Evolutionary conservation across 2,113 vertebrate species (phyloP), one percentile per base, ranked within the genome.

Genomic region (Neolamprologus caudopunctatus): DNA sequence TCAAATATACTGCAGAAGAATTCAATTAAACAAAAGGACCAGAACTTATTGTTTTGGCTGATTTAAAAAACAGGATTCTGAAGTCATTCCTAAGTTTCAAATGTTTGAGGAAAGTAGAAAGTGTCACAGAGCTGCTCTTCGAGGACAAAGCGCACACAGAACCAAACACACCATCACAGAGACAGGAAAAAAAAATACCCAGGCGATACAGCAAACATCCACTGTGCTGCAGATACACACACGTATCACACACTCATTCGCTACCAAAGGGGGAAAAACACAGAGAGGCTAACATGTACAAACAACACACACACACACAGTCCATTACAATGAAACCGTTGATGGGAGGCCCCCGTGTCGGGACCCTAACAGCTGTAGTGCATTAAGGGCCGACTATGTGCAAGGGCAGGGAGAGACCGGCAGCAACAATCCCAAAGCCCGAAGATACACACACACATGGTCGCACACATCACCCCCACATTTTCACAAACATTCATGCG

Each of bases 331-430:
- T 94, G 93, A 93, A 90, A 81, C 91, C 82, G 92, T 96, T 96
- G 95, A 96, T 92, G 91, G 88, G 93, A 93, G 94, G 92, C 93
- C 90, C 90, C 85, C 83, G 91, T 92, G 94, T 95, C 88, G 88
- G 92, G 93, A 95, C 94, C 94, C 92, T 88, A 94, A 96, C 97
- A 97, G 97, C 97, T 98, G 97, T 96, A 95, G 93, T 96, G 96
- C 96, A 97, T 97, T 97, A 98, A 97, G 96, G 96, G 95, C 95
- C 96, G 95, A 95, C 92, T 96, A 95, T 94, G 96, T 93, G 85
- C 95, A 95, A 90, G 87, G 92, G 95, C 96, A 96, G 95, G 95
- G 94, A 93, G 94, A 89, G 28, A 2, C 93, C 94, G 9, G 1
- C 93, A 95, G 95, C 97, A 95, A 96, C 96, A 95, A 96, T 94